Conservation (phyloP, 2,888 invertebrate species). For the Conchocele bisecta region DNA sequence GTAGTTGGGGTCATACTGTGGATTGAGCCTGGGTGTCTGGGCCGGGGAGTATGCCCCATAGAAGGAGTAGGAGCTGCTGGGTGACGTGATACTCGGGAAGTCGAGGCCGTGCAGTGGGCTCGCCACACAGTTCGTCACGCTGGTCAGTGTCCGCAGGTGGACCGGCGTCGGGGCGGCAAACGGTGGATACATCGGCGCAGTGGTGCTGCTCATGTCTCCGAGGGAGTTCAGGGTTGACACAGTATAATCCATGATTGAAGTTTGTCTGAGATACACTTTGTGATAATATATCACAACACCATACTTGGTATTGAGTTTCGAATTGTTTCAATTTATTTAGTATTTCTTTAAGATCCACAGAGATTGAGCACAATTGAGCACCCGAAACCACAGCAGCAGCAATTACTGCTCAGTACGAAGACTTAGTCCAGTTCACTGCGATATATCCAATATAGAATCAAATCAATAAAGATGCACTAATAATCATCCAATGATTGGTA, state of each 20-base stretch:
- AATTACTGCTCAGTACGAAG: no score
- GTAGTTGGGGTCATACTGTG: conserved; percentile 51
- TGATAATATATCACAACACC: no score
- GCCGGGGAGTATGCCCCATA: conserved; percentile 46
- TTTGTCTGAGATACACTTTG: no score
- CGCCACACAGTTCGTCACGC: neutral
- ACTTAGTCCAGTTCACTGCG: no score
- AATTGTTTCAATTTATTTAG: no score
- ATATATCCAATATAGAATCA: no score
- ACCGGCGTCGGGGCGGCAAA: conserved; percentile 51
- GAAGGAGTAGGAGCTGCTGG: conserved; percentile 41
- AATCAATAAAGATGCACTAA: no score
- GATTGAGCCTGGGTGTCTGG: conserved; percentile 17
- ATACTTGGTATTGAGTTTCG: no score
- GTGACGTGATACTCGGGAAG: conserved; percentile 54
- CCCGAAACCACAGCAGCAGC: no score
- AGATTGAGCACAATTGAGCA: no score
- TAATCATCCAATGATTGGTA: no score
- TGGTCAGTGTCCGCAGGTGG: conserved; percentile 24
- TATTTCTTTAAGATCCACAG: no score
- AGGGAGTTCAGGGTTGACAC: conserved; percentile 2
- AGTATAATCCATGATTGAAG: conserved; percentile 26
- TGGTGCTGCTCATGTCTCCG: neutral
- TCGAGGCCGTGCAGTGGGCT: conserved; percentile 25
- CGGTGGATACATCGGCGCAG: conserved; percentile 22